Conservation (phyloP, 2,888 invertebrate species). For the Lasioglossum malachurum region DNA sequence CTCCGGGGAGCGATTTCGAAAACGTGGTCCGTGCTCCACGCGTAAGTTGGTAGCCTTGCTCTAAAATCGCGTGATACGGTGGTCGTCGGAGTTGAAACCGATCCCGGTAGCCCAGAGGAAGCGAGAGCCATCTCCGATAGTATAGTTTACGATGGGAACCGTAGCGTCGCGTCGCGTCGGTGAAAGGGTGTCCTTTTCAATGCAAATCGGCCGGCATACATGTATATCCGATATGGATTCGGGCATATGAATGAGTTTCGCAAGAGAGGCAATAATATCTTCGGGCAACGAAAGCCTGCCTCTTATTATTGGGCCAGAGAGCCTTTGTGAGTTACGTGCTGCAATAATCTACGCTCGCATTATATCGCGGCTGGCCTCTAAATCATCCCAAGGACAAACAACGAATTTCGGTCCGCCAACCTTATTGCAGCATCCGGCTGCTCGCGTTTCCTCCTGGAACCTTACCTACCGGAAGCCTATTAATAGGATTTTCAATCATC, state of each 20-base stretch:
- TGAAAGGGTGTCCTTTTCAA: constrained; percentile 55
- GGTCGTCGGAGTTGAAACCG: constrained; percentile 41
- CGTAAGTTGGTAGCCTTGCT: constrained; percentile 48
- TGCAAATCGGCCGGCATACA: constrained; percentile 44
- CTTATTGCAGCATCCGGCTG: too few species aligned
- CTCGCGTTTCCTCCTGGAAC: too few species aligned
- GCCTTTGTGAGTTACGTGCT: constrained; percentile 31
- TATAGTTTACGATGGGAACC: constrained; percentile 26
- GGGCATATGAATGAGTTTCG: constrained; percentile 54
- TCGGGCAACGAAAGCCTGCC: constrained; percentile 18
- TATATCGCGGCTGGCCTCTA: not conserved
- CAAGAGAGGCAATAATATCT: constrained; percentile 37
- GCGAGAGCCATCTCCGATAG: constrained; percentile 20
- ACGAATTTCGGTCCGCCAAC: not conserved
- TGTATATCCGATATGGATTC: constrained; percentile 35
- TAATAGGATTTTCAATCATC: too few species aligned
- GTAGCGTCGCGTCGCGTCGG: constrained; percentile 8
- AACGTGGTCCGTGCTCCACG: constrained; percentile 2
- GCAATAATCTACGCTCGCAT: constrained; percentile 25
- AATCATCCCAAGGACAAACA: constrained; percentile 28
- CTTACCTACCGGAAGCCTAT: too few species aligned
- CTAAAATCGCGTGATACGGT: constrained; percentile 53
- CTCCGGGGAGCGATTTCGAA: constrained; percentile 18
- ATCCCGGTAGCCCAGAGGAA: constrained; percentile 10
- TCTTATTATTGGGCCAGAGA: constrained; percentile 15